Evolutionary conservation across 2,888 invertebrate genomes (phyloP).

Genomic region (Rhaphigaster nebulosa): DNA sequence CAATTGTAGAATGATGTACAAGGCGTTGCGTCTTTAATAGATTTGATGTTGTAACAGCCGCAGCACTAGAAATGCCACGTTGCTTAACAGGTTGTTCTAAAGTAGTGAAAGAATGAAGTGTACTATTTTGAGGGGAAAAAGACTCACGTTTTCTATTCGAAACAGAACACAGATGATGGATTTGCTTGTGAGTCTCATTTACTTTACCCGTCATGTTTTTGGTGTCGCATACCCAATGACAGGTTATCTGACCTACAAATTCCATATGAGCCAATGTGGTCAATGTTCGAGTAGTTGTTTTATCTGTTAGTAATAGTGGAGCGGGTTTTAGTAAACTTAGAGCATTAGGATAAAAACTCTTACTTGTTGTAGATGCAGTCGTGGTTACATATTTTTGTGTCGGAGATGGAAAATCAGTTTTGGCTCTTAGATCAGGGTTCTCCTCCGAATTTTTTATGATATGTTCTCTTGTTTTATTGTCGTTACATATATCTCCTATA

Average conservation of each 20-base stretch:
- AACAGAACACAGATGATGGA: not conserved
- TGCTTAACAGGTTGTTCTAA: not conserved
- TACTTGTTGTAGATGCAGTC: not conserved
- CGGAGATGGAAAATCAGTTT: not conserved
- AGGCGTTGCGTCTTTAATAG: not conserved
- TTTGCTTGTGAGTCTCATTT: not conserved
- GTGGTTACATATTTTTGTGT: not conserved
- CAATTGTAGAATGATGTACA: not conserved
- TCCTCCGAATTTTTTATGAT: not conserved
- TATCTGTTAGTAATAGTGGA: not conserved
- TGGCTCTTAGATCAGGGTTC: not conserved
- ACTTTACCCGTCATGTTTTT: not conserved
- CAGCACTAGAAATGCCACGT: not conserved
- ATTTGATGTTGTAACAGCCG: not conserved
- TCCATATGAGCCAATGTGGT: not conserved
- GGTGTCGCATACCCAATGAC: conserved; percentile 16
- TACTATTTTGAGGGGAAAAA: not conserved
- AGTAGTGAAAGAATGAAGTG: not conserved
- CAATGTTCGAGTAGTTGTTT: not conserved
- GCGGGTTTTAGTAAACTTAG: not conserved
- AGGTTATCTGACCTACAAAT: not conserved
- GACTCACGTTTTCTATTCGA: not conserved
- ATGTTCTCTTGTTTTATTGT: not conserved
- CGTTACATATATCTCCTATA: not conserved
- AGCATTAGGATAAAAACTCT: not conserved